These are phyloP conservation scores for Crotalus viridis DNA, from an alignment of 2,113 vertebrate species.

Conservation along the genomic window DNA sequence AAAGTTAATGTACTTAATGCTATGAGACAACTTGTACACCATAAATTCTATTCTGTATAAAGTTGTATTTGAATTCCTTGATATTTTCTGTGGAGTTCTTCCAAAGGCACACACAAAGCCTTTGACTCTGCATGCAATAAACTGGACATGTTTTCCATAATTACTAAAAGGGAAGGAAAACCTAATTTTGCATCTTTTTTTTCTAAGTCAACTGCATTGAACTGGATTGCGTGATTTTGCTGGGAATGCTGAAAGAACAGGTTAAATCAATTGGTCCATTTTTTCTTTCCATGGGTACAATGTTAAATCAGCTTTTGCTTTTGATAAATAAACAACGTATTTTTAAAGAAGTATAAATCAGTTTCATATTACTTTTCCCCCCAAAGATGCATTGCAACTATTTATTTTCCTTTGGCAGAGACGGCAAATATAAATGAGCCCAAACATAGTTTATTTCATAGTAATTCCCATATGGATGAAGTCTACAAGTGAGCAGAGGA, in stretches of 20 bases:
- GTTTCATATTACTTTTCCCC: conserved; percentile 46
- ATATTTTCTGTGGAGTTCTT: not conserved
- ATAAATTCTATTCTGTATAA: not conserved
- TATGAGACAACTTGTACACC: not conserved
- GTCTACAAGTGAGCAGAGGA: conserved; percentile 49
- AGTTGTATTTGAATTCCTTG: not conserved
- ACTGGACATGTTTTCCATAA: not conserved
- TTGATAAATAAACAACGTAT: conserved; percentile 31
- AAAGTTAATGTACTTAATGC: not conserved
- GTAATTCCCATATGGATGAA: conserved; percentile 58
- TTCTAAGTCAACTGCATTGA: not conserved
- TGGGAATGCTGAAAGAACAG: not conserved
- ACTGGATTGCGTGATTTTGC: not conserved
- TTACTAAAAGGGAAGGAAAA: not conserved
- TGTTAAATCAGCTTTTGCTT: conserved; percentile 28
- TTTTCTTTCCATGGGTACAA: conserved; percentile 18
- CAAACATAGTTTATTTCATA: conserved; percentile 58
- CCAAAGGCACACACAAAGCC: not conserved
- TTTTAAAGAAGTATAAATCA: conserved; percentile 35
- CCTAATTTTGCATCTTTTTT: not conserved
- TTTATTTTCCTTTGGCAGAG: conserved; percentile 55
- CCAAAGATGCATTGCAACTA: conserved; percentile 32
- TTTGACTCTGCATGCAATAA: not conserved
- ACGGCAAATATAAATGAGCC: conserved; percentile 58
- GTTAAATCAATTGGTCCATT: not conserved